phyloP scores from a whole-genome alignment of 1,140 invertebrate genomes.

The Drosophila willistoni region DNA sequence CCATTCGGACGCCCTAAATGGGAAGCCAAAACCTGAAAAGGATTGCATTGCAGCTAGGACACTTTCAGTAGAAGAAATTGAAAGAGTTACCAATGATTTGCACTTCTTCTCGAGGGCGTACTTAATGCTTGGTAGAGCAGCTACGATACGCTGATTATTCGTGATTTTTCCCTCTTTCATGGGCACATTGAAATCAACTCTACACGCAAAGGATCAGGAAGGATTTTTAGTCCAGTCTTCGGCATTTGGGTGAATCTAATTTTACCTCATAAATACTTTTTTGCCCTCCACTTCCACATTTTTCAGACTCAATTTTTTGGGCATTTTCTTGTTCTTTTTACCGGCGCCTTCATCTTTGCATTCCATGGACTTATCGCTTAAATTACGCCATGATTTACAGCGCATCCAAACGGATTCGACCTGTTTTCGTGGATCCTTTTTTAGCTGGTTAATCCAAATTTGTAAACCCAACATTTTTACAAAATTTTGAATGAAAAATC shows the following conservation, averaged over 20 bases:
- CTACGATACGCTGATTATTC: conserved; percentile 97
- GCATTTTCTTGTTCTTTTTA: background rate
- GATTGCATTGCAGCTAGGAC: background rate
- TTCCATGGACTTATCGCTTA: background rate
- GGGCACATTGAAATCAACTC: conserved; percentile 99
- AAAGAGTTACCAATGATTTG: conserved; percentile 88
- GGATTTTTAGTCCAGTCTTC: background rate
- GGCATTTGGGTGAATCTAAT: background rate
- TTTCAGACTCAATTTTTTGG: conserved; percentile 92
- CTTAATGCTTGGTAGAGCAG: conserved; percentile 96
- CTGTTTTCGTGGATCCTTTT: background rate
- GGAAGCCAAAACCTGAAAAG: conserved; percentile 91
- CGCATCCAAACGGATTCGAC: background rate
- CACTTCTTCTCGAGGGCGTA: conserved; percentile 96
- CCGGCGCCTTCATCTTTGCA: background rate
- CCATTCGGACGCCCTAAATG: conserved; percentile 99
- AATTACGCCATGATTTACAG: background rate
- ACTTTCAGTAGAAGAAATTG: background rate
- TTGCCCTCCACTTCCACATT: conserved; percentile 89
- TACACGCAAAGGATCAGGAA: conserved; percentile 82
- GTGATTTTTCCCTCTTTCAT: conserved; percentile 98
- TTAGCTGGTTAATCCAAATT: background rate
- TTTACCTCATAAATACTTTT: conserved; percentile 91
- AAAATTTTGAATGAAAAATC: background rate
- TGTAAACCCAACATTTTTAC: background rate